These are phyloP conservation scores for Metaphire vulgaris DNA, from an alignment of 1,140 invertebrate genomes.

Conservation along the genomic window DNA sequence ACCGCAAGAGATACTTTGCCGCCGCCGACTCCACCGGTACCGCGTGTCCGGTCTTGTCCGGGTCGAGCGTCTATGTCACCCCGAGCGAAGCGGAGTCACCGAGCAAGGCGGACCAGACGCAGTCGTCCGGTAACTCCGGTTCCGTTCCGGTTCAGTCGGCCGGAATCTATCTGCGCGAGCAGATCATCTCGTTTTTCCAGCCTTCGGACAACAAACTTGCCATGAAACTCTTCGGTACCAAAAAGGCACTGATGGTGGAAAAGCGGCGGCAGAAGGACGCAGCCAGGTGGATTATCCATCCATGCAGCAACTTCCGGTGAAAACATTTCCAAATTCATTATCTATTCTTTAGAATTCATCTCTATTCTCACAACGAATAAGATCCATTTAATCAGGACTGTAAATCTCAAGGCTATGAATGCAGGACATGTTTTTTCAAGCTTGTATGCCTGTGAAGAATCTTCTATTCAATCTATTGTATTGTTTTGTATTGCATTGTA, in stretches of 20 bases:
- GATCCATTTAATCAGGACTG: too few relatives aligned
- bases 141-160: too few relatives aligned
- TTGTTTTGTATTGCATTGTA: too few relatives aligned
- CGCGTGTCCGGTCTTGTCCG: background rate
- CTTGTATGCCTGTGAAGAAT: too few relatives aligned
- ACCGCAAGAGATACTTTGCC: too few relatives aligned
- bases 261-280: constrained; percentile 47
- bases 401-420: too few relatives aligned
- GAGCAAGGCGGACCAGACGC: background rate
- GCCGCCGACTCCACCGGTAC: background rate
- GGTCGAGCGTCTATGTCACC: background rate
- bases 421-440: too few relatives aligned
- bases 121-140: background rate
- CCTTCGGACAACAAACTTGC: constrained; percentile 53
- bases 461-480: too few relatives aligned
- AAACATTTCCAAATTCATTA: too few relatives aligned
- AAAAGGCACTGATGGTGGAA: constrained; percentile 50
- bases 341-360: too few relatives aligned
- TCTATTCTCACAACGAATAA: too few relatives aligned
- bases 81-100: background rate
- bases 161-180: too few relatives aligned
- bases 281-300: constrained; percentile 53
- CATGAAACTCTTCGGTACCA: constrained; percentile 54
- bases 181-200: constrained; percentile 51
- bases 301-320: constrained; percentile 52